Base-by-base conservation (phyloP, 2,797 vertebrate genomes). In the Dendrocincla fuliginosa region DNA sequence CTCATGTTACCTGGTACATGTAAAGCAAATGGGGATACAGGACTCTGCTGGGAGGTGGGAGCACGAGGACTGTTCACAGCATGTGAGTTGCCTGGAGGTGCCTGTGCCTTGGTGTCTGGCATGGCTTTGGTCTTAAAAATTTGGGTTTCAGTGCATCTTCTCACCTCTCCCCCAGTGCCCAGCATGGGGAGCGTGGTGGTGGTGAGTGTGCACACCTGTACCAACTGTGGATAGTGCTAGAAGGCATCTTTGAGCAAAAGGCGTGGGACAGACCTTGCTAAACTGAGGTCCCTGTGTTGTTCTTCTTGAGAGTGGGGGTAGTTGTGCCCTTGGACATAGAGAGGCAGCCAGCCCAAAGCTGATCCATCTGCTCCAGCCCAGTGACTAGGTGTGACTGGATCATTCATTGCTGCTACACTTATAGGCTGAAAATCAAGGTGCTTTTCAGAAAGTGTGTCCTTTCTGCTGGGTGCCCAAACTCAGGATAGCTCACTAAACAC, bases 21-120 rank as follows among this genome's bases (percentile, higher is more conserved):
- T 15, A 5, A 27, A 17, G 61, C 32, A 65, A 2, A 32, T 0
- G 0, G 32, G n/a, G 25, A 17, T 27, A 7, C 63, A 32, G 5
- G 3, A 7, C 41, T 20, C n/a, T 60, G 13, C 16, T n/a, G 15
- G 55, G 60, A 76, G 28, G 19, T 39, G 71, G 71, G 60, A 57
- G 64, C 33, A 14, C 6, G 7, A 56, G 42, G 57, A 8, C 49
- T 47, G 55, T 71, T 53, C 64, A 39, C 55, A 42, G 70, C 33
- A 9, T 9, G 5, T 9, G 35, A 11, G 1, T 1, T 69, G 63
- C 57, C 33, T 23, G 64, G 35, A 11, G 1, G 1, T 69, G 63
- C 57, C 33, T 23, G 64, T 90, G 65, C 41, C 28, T 95, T 42
- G 10, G 71, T 39, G 84, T 73, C 95, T 86, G 94, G 77, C 60